Evolutionary conservation across 2,113 vertebrate genomes (phyloP).

Genomic region (Megaleporinus macrocephalus): DNA sequence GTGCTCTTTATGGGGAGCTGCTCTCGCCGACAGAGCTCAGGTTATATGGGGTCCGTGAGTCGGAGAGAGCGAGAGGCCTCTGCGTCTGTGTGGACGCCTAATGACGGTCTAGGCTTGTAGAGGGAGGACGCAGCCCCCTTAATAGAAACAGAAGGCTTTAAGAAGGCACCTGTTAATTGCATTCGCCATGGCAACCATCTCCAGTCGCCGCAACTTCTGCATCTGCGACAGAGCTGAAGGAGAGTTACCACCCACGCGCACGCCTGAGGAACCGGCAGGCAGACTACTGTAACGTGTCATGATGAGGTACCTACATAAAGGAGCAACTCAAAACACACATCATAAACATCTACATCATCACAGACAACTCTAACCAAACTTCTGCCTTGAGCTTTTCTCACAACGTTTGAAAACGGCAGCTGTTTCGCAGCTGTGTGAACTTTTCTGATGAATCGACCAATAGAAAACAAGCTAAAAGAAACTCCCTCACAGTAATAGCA

Average conservation of each 20-base stretch:
- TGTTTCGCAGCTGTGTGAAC: too few relatives aligned
- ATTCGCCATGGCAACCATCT: conserved; percentile 46
- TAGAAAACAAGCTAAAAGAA: too few relatives aligned
- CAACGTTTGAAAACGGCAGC: too few relatives aligned
- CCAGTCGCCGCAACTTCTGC: conserved; percentile 30
- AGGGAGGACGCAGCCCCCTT: conserved; percentile 18
- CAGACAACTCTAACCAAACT: too few relatives aligned
- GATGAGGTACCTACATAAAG: neutral
- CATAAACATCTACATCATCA: too few relatives aligned
- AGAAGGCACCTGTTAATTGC: conserved; percentile 53
- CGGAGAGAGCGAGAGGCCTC: neutral
- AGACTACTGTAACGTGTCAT: neutral
- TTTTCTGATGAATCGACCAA: too few relatives aligned
- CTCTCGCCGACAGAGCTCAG: conserved; percentile 24
- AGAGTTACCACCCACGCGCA: conserved; percentile 35
- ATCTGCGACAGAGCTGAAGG: conserved; percentile 21
- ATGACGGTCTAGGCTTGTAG: conserved; percentile 21
- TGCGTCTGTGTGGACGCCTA: conserved; percentile 14
- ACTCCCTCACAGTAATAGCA: too few relatives aligned
- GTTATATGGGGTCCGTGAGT: conserved; percentile 26
- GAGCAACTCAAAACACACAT: neutral
- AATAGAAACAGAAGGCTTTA: conserved; percentile 25
- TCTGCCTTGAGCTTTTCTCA: too few relatives aligned
- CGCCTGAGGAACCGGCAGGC: neutral
- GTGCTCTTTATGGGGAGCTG: conserved; percentile 13